Evolutionary conservation across 1,140 invertebrate species (phyloP), one percentile per base, ranked within the genome.

Genomic region (Drosophila erecta): DNA sequence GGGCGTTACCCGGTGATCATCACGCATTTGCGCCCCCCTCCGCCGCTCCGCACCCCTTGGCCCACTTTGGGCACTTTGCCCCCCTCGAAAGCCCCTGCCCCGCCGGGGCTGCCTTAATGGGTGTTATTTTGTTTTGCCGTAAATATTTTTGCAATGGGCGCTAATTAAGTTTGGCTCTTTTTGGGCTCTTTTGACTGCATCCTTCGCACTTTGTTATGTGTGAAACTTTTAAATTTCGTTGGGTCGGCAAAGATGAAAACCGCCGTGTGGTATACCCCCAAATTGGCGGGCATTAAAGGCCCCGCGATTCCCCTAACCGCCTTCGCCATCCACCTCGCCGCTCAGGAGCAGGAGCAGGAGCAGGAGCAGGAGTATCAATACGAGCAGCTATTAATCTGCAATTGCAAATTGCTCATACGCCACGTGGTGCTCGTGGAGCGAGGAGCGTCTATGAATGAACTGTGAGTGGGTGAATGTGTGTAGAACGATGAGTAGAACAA

Each of bases 1-100:
- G 87, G 87, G 87, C 87, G 89, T 90, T 90, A 80, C 89, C 89
- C 77, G 83, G 84, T 90, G 89, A 90, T 90, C 89, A 90, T 90
- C 89, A 90, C 89, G 89, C 89, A 90, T 90, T 90, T 90, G 84
- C 87, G 76, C 80, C 78, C 20, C 24, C 57, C 8, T 0, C 27
- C 4, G 7, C 47, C 8, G 2, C 47, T 11, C n/a, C 14, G 3
- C 22, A 24, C 1, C 17, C 58, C 43, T 44, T 20, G 0, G 14
- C 7, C 46, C 7, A 6, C 46, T n/a, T n/a, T 11, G 7, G 6
- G 24, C 1, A n/a, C 58, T 46, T 47, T 20, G 14, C 30, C 30
- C 41, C 11, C 37, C 37, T 3, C 11, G 10, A 11, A 11, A 37
- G 15, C 59, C 62, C 14, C 50, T 20, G 40, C 60, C 22, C 60